Percentiles rank a stretch among this genome's conserved stretches.
Conservation (phyloP, 1,140 invertebrate species). For the Goniozus legneri region DNA sequence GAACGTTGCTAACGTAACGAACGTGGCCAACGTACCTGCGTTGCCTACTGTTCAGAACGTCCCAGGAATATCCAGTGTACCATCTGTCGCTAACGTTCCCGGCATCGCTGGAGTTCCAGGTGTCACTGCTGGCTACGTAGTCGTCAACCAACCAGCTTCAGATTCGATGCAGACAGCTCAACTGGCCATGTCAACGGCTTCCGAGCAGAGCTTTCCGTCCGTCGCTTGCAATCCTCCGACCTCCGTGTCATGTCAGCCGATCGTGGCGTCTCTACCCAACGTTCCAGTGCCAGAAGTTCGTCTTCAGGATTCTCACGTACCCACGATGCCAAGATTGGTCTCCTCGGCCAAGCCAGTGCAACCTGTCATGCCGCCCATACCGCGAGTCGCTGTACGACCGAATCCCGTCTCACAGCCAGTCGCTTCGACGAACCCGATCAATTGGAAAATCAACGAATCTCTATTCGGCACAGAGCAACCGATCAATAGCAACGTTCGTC, state of each 20-base stretch:
- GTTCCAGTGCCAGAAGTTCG: constrained; percentile 27
- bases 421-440: constrained; percentile 18
- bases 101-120: constrained; percentile 28
- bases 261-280: constrained; percentile 23
- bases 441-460: constrained; percentile 42
- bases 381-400: constrained; percentile 44
- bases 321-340: constrained; percentile 11
- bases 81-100: constrained; percentile 18
- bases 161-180: constrained; percentile 18
- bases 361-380: constrained; percentile 36
- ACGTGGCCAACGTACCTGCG: constrained; percentile 30
- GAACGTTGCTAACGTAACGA: constrained; percentile 2
- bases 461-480: constrained; percentile 36
- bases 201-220: constrained; percentile 28
- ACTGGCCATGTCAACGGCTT: constrained; percentile 25
- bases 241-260: constrained; percentile 20
- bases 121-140: constrained; percentile 57
- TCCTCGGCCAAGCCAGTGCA: constrained; percentile 24
- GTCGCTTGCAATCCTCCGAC: constrained; percentile 27
- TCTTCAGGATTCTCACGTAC: constrained; percentile 16
- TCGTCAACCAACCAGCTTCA: constrained; percentile 57
- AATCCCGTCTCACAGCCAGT: constrained; percentile 35
- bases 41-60: constrained; percentile 37
- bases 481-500: constrained; percentile 38
- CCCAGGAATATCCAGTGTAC: constrained; percentile 26